Evolutionary conservation across 1,140 invertebrate species (phyloP), one percentile per base, ranked within the genome.

Genomic region (Drosophila rufa): DNA sequence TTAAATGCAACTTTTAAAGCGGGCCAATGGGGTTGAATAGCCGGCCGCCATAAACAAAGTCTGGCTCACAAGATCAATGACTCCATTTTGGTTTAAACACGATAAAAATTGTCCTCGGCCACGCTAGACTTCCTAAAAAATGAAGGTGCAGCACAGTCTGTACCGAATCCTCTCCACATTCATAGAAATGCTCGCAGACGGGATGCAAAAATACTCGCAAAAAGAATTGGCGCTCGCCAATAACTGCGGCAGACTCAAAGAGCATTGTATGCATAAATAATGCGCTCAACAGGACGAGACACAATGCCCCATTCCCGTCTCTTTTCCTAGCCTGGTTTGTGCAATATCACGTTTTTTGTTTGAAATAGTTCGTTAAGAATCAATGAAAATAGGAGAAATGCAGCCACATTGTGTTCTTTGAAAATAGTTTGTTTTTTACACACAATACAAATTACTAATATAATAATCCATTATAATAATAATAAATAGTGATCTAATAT

Each of bases 261-360:
- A 82, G 81, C 85, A 82, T 85, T 90, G 81, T 83, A 90, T 89
- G 84, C 84, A 89, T 89, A 89, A 90, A 89, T 89, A 89, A 89
- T 90, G 78, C 74, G 85, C 73, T 62, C 65, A 42, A 64, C 30
- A 42, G 60, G 48, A 15, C 46, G 43, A 59, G 51, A 19, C 42
- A n/a, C 59, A 43, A 69, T 65, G 15, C 17, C 33, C 27, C 1
- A 30, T 36, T 53, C 30, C 42, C 46, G 14, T 11, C 12, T 27
- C 22, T 14, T 19, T 17, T 30, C 11, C 8, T 17, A 38, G n/a
- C 40, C 19, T 45, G 27, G 15, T 42, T 12, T 2, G 19, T 22
- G 40, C 36, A 56, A 42, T 56, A n/a, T 56, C 19, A 40, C 19
- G 14, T 40, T 56, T 40, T 56, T 22, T 56, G 53, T n/a, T 25